Evolutionary conservation across 2,888 invertebrate genomes (phyloP).

Genomic region (Xestia sexstrigata): DNA sequence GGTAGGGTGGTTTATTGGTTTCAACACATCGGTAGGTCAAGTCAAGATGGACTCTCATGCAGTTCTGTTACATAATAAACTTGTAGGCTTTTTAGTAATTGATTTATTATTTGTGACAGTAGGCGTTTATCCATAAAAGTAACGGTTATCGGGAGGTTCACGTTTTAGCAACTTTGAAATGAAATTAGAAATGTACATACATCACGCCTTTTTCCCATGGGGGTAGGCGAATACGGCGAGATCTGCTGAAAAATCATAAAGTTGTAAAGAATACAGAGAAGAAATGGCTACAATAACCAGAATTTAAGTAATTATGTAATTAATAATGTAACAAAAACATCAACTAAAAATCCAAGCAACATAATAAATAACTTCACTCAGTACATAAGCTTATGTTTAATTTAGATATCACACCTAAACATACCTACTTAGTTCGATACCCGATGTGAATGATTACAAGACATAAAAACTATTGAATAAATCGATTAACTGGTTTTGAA

Average conservation of each 20-base stretch:
- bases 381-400: not conserved
- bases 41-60: not conserved
- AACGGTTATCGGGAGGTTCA: not conserved
- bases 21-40: no score
- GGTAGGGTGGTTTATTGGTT: no score
- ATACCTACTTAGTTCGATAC: conserved; percentile 2
- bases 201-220: not conserved
- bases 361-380: not conserved
- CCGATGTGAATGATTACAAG: not conserved
- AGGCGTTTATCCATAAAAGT: not conserved
- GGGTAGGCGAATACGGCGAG: not conserved
- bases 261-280: not conserved
- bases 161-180: no score
- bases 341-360: not conserved
- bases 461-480: conserved; percentile 10
- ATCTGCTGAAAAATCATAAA: not conserved
- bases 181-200: no score
- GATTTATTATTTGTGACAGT: not conserved
- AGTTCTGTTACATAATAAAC: not conserved
- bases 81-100: not conserved
- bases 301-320: no score
- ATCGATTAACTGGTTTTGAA: conserved; percentile 1
- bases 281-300: not conserved
- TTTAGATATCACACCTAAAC: not conserved
- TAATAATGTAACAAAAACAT: not conserved